Conservation (phyloP, 2,888 invertebrate genomes). For the Harmothoe impar region DNA sequence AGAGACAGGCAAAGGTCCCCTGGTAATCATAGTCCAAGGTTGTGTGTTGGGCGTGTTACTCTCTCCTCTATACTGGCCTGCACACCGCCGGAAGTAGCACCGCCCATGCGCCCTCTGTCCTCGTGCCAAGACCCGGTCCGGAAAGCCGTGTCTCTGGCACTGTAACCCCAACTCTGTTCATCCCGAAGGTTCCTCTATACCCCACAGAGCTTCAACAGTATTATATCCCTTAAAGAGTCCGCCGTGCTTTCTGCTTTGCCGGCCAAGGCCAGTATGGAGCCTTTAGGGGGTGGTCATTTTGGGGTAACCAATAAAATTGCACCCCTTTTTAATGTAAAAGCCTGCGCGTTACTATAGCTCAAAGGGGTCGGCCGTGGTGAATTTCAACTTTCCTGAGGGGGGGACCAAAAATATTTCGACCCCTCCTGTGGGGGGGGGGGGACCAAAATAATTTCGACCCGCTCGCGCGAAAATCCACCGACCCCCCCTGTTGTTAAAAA, state of each 20-base stretch:
- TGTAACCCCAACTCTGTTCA: neutral
- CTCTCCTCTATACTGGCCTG: neutral
- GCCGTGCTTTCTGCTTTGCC: neutral
- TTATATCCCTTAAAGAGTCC: neutral
- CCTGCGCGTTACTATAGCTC: no score
- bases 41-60: neutral
- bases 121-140: conserved; percentile 10
- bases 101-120: neutral
- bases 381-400: no score
- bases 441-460: no score
- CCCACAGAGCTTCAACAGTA: neutral
- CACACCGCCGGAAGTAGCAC: neutral
- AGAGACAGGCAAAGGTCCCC: neutral
- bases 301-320: no score
- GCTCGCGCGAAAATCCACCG: no score
- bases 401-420: no score
- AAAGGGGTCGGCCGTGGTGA: no score
- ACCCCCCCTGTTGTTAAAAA: no score
- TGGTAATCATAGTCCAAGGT: neutral
- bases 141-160: neutral
- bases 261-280: no score
- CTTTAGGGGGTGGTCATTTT: no score
- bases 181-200: neutral
- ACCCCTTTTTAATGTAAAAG: no score
- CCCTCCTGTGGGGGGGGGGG: no score